Base-by-base conservation (phyloP, 2,888 invertebrate species). In the Argyresthia albistria region DNA sequence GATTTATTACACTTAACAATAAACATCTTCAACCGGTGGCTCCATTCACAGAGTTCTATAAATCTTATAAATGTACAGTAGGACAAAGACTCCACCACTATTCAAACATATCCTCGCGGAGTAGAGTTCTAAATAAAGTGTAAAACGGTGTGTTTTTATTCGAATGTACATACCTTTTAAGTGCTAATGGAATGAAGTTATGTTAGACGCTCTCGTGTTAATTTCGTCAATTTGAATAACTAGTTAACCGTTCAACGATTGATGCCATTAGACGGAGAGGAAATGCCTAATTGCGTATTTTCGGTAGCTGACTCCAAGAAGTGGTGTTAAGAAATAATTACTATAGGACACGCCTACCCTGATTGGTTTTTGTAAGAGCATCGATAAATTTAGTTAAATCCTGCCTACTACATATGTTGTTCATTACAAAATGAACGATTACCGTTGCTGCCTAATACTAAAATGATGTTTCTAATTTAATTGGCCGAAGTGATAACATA, bases 271-370 rank as follows among this genome's bases (percentile, higher is more conserved):
- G 57, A 61, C 59, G 51, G 25, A 63, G 61, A 77, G 79, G 77
- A 78, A 77, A 73, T 74, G 64, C 63, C 68, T 77, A 76, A 78
- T 74, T 69, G 68, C 65, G 69, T 76, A 15, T 43, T 50, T 51
- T 75, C 84, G 65, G 86, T 81, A 86, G 82, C 80, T 55, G 61
- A 65, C 55, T 65, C 63, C 67, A 71, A 73, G 75, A 70, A 74
- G 77, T 79, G 77, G 80, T 78, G 82, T 82, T 82, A 86, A 77
- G 81, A 84, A 87, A 84, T 87, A 83, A 87, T 87, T 81, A 86
- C 76, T 60, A 61, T 65, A 54, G 65, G 78, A 71, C 73, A 76
- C 86, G 82, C 86, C 86, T 70, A 66, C 61, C 63, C 69, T 80
- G 84, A 86, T 87, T 86, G 84, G 70, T 80, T 86, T 86, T 81